These are phyloP conservation scores for Prionace glauca DNA, from an alignment of 2,797 vertebrate genomes.

Conservation along the genomic window DNA sequence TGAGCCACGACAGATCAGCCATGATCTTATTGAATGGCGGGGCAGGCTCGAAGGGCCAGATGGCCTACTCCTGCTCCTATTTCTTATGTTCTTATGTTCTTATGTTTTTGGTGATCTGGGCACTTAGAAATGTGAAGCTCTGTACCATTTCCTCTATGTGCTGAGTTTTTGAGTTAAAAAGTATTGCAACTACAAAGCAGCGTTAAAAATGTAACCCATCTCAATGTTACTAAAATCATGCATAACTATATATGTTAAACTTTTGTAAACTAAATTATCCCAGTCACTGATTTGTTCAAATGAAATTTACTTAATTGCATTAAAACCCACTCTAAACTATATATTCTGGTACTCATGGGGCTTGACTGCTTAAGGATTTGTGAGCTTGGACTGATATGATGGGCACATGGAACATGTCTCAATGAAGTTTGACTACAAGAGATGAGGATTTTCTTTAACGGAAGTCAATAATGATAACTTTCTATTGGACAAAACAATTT, in stretches of 20 bases:
- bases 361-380: not conserved
- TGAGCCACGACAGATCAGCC: too few relatives aligned
- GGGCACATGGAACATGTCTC: not conserved
- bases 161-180: not conserved
- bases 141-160: too few relatives aligned
- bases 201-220: not conserved
- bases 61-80: too few relatives aligned
- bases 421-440: not conserved
- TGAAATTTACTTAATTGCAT: not conserved
- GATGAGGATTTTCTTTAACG: not conserved
- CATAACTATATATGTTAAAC: too few relatives aligned
- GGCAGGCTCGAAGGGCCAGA: too few relatives aligned
- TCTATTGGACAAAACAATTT: not conserved
- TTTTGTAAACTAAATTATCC: not conserved
- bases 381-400: not conserved
- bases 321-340: not conserved
- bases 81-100: too few relatives aligned
- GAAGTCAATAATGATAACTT: not conserved
- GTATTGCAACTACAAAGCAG: not conserved
- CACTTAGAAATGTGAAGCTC: too few relatives aligned
- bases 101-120: too few relatives aligned
- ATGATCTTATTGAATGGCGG: too few relatives aligned
- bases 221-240: not conserved
- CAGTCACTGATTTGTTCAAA: not conserved
- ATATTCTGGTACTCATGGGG: not conserved